Percentiles rank a stretch among this genome's conserved stretches.
phyloP scores from a whole-genome alignment of 2,113 vertebrate species.

The Patagioenas fasciata region DNA sequence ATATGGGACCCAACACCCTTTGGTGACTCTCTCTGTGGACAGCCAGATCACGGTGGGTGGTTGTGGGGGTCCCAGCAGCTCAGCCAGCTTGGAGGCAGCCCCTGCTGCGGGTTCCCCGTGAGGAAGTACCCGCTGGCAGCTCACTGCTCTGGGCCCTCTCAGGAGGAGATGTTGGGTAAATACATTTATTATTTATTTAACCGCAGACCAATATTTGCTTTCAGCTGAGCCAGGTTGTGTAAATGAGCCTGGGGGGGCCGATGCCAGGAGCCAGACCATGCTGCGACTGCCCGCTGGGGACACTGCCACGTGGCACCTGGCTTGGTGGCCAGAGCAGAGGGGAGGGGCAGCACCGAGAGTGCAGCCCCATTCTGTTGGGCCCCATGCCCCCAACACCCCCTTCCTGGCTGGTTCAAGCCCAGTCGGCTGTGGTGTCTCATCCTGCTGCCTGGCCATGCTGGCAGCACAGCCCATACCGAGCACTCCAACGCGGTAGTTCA shows the following conservation, averaged over 20 bases:
- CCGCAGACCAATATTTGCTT: constrained; percentile 65
- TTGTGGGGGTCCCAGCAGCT: neutral
- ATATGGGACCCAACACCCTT: rapidly evolving
- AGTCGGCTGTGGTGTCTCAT: neutral
- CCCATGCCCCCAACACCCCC: neutral
- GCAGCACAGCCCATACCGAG: constrained; percentile 80
- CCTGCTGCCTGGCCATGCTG: neutral
- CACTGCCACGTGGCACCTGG: neutral
- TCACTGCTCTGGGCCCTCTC: neutral
- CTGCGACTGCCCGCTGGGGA: rapidly evolving
- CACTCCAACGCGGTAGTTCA: constrained; percentile 98
- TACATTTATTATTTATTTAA: constrained; percentile 63
- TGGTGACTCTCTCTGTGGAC: neutral
- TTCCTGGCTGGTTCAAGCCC: rapidly evolving
- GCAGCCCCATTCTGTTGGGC: neutral
- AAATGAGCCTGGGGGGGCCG: neutral
- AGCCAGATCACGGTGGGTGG: rapidly evolving
- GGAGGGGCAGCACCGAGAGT: neutral
- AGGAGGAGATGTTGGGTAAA: constrained; percentile 46
- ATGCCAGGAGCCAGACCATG: neutral
- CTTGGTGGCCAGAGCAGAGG: rapidly evolving
- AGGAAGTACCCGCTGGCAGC: neutral
- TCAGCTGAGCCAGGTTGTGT: constrained; percentile 16
- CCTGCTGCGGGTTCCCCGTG: neutral
- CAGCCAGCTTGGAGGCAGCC: neutral